These are phyloP conservation scores for Neostethus bicornis DNA, from an alignment of 2,797 vertebrate genomes.

Conservation along the genomic window DNA sequence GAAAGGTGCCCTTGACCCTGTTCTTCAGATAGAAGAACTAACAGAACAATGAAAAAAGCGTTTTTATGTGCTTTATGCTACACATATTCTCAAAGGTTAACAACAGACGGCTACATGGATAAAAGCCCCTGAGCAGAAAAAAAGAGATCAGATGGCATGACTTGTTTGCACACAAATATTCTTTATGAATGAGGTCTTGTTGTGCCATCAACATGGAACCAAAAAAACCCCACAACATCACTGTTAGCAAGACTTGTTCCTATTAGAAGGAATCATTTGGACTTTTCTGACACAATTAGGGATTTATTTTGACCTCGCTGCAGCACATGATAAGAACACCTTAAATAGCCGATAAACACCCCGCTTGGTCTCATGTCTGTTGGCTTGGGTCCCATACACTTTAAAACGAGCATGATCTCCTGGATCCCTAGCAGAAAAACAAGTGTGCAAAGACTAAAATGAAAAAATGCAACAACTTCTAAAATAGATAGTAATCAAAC, in stretches of 20 bases:
- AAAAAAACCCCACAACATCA: neutral
- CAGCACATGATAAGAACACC: conserved; percentile 5
- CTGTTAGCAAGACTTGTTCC: neutral
- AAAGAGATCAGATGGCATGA: conserved; percentile 38
- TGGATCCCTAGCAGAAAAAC: conserved; percentile 6
- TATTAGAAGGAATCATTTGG: neutral
- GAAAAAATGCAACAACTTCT: too few relatives aligned
- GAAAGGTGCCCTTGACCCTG: conserved; percentile 69
- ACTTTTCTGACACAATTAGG: neutral
- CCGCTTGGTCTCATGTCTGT: conserved; percentile 9
- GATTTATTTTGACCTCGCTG: conserved; percentile 2
- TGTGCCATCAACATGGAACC: conserved; percentile 19
- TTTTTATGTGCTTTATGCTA: conserved; percentile 31
- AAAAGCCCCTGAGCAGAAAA: conserved; percentile 44
- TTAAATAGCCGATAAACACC: conserved; percentile 23
- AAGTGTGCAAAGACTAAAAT: neutral
- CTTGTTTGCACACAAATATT: conserved; percentile 31
- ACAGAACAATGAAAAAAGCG: conserved; percentile 43
- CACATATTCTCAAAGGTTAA: conserved; percentile 45
- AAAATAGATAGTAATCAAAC: too few relatives aligned
- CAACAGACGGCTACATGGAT: conserved; percentile 10
- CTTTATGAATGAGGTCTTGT: conserved; percentile 37
- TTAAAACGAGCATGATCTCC: conserved; percentile 22
- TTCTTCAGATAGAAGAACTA: conserved; percentile 40
- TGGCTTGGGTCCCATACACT: neutral